Evolutionary conservation across 1,140 invertebrate genomes (phyloP), one percentile per base, ranked within the genome.

Genomic region (Maniola jurtina): DNA sequence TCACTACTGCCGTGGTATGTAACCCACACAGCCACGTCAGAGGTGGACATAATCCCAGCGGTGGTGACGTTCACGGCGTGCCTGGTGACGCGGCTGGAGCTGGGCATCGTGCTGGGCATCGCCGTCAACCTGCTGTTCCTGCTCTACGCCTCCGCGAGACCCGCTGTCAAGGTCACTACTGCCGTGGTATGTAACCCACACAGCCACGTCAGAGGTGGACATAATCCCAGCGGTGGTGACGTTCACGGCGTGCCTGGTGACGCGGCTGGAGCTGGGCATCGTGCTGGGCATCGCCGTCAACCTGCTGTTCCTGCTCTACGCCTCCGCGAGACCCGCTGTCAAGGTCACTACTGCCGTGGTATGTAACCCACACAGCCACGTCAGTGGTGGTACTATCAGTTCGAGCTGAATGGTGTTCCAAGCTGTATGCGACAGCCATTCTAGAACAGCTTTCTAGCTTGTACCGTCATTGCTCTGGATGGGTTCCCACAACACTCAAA

Each of bases 181-280:
- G 92, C 92, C 72, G 90, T 92, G 64, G 94, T 94, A 69, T 83
- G 88, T 76, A 5, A 38, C 40, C 40, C 6, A 3, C 6, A 42
- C 10, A 42, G 3, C 40, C n/a, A n/a, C n/a, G n/a, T n/a, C 83
- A 97, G 96, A 95, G 88, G 85, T 95, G 40, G 96, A 97, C 90
- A 89, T 97, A 64, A 89, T 97, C 70, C 95, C 96, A 5, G 94
- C 95, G 59, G 80, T 94, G 35, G 91, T 93, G 8, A 97, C 96
- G 5, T 95, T 97, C 73, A 64, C 95, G n/a, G 92, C 93, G 52
- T 96, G 96, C 72, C 84, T 98, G 9, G 91, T 95, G 57, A 92
- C 95, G 73, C 95, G 96, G n/a, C 92, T 98, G 55, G 96, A 98
- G 92, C 93, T 95, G 71, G 97, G 97, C 50, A 97, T 98, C 82